phyloP scores from a whole-genome alignment of 1,140 invertebrate genomes.

The Coenobita brevimanus region DNA sequence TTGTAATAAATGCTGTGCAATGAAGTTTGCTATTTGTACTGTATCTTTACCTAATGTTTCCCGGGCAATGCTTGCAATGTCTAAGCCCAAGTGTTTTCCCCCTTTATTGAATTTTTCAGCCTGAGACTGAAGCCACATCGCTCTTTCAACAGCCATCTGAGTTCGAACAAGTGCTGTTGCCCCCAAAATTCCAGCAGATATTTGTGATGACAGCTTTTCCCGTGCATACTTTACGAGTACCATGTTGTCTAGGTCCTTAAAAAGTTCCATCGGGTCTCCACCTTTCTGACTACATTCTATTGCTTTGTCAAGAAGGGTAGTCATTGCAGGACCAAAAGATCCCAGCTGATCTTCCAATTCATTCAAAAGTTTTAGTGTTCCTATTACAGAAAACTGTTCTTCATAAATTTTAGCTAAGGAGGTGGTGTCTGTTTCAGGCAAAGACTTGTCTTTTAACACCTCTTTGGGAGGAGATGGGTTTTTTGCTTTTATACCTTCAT shows the following conservation, averaged over 20 bases:
- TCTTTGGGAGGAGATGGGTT: constrained; percentile 38
- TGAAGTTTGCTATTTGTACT: constrained; percentile 66
- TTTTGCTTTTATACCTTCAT: constrained; percentile 17
- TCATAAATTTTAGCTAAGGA: constrained; percentile 12
- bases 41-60: constrained; percentile 65
- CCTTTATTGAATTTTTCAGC: constrained; percentile 46
- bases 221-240: constrained; percentile 59
- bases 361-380: constrained; percentile 60
- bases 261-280: constrained; percentile 54
- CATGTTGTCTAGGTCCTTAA: constrained; percentile 62
- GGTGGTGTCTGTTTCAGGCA: background rate
- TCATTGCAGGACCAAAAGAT: constrained; percentile 61
- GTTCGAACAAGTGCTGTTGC: constrained; percentile 26
- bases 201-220: constrained; percentile 57
- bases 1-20: constrained; percentile 61
- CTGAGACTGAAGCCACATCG: constrained; percentile 66
- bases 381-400: constrained; percentile 65
- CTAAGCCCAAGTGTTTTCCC: constrained; percentile 55
- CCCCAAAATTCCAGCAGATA: constrained; percentile 50
- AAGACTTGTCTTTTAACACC: background rate
- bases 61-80: constrained; percentile 58
- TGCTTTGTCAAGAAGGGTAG: constrained; percentile 54
- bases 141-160: constrained; percentile 63
- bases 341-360: constrained; percentile 67
- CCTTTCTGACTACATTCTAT: constrained; percentile 33